Evolutionary conservation across 2,113 vertebrate genomes (phyloP), one percentile per base, ranked within the genome.

Genomic region (Daphoenositta chrysoptera): DNA sequence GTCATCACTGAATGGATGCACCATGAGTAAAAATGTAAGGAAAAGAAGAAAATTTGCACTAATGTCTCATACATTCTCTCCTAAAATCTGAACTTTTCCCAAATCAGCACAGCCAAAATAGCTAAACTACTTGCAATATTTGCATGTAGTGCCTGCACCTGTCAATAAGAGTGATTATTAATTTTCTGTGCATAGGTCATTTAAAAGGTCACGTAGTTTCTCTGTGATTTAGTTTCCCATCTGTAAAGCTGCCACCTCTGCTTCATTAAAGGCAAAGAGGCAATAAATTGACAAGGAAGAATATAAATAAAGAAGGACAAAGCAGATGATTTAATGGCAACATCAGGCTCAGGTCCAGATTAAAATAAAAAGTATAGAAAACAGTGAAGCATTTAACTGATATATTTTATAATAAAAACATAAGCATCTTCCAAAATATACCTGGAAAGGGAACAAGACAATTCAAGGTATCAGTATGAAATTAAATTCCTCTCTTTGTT

Each of bases 191-290:
- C 83, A 87, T 33, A 96, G 80, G 86, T 92, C 80, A 83, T 10
- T 19, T 58, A 86, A 90, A 94, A 92, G 92, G 80, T 73, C 88
- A 80, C 1, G 0, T 42, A 66, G 68, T 47, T 93, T 75, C 83
- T 51, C 76, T n/a, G 10, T 95, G 76, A 90, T 89, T 93, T 92
- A 90, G 80, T 28, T 83, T n/a, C 54, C 60, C 58, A 78, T 92
- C 83, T 90, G 80, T 64, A 93, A 93, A 92, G 90, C 68, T 90
- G 69, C 80, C 47, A 66, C 65, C 44, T 90, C 60, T 90, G 58
- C 56, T 92, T 95, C 86, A 60, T 81, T 93, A 92, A 92, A 94
- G 71, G 48, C 64, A 73, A 90, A 91, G 76, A 89, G 56, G 76
- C 60, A 87, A 88, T 89, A 95, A 96, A 90, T 75, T 92, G 80